phyloP scores from a whole-genome alignment of 1,140 invertebrate species.

The Latrodectus geometricus region DNA sequence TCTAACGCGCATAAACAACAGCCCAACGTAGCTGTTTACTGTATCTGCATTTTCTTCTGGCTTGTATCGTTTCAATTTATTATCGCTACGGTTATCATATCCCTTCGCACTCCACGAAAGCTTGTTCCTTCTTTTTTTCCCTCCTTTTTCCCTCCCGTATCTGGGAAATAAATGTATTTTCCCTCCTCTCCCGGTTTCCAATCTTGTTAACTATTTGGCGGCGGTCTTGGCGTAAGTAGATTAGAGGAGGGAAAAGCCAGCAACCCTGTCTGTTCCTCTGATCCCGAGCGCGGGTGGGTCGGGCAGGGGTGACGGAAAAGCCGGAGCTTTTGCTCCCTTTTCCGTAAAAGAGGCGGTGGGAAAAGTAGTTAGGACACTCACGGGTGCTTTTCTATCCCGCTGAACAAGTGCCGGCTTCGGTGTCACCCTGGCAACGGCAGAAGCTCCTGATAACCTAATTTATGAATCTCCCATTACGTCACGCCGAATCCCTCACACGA shows the following conservation, averaged over 20 bases:
- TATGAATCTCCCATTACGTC: constrained; percentile 12
- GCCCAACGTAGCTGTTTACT: not conserved
- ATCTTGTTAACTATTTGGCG: not conserved
- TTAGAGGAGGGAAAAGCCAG: not conserved
- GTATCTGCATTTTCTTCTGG: no score
- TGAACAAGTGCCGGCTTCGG: not conserved
- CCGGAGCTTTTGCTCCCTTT: not conserved
- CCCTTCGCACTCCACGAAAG: not conserved
- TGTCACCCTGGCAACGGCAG: constrained; percentile 37
- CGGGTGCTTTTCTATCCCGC: not conserved
- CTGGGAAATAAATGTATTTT: not conserved
- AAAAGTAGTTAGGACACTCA: constrained; percentile 25
- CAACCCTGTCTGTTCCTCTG: not conserved
- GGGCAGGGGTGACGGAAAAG: constrained; percentile 11
- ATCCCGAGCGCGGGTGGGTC: not conserved
- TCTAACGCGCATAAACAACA: not conserved
- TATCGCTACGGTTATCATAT: not conserved
- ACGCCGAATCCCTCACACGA: not conserved
- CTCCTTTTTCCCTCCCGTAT: not conserved
- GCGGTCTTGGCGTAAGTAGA: constrained; percentile 7
- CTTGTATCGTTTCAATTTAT: not conserved
- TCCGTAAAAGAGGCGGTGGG: not conserved
- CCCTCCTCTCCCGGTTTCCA: not conserved
- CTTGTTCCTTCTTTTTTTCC: not conserved
- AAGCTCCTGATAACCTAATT: constrained; percentile 53